Evolutionary conservation across 2,113 vertebrate genomes (phyloP).

Genomic region (Tachycineta bicolor): DNA sequence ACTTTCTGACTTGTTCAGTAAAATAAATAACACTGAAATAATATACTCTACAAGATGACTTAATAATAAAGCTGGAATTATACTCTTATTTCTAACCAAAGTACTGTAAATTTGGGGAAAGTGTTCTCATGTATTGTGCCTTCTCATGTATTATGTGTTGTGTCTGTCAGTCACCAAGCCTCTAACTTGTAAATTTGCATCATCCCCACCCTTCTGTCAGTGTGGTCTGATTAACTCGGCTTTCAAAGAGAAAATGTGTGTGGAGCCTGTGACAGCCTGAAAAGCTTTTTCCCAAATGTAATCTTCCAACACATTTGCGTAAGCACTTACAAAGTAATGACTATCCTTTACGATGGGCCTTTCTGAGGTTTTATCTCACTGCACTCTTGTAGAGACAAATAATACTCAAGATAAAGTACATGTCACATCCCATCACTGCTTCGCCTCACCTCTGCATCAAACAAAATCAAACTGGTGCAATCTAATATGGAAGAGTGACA

Average conservation of each 20-base stretch:
- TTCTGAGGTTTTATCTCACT: not conserved
- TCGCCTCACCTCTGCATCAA: not conserved
- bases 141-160: not conserved
- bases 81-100: not conserved
- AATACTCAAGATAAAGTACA: slow-evolving; percentile 35
- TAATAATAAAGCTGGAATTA: not conserved
- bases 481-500: not conserved
- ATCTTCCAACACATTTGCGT: slow-evolving; percentile 2
- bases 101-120: not conserved
- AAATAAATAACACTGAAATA: not conserved
- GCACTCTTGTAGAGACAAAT: not conserved
- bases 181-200: not conserved
- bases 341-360: not conserved
- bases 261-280: not conserved
- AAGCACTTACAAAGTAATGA: slow-evolving; percentile 2
- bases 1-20: not conserved
- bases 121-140: not conserved
- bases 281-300: not conserved
- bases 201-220: not conserved
- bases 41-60: not conserved
- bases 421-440: not conserved
- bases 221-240: not conserved
- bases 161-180: not conserved
- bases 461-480: slow-evolving; percentile 28
- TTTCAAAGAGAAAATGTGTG: not conserved